Percentiles rank a stretch among this genome's conserved stretches.
These are phyloP conservation scores for Echinarachnius parma DNA, from an alignment of 53 echinoderm and acorn worm genomes.

Conservation along the genomic window DNA sequence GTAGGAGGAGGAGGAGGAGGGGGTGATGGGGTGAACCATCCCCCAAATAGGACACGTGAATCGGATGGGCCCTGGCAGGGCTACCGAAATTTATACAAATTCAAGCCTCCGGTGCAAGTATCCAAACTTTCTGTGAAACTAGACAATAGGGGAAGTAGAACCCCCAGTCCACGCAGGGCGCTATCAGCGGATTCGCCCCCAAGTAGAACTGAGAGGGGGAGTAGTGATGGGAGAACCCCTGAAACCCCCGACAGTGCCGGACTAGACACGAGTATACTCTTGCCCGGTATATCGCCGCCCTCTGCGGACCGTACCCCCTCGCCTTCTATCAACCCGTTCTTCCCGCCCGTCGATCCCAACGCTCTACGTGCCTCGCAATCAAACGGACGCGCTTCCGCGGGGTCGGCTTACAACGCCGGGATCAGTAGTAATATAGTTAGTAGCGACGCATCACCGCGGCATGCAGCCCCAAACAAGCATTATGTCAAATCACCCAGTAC, in stretches of 20 bases:
- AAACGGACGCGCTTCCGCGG: constrained; percentile 27
- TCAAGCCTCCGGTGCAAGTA: constrained; percentile 19
- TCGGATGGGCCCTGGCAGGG: constrained; percentile 8
- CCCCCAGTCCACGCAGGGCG: not conserved
- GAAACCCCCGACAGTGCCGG: constrained; percentile 35
- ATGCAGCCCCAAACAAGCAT: no score
- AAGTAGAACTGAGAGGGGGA: constrained; percentile 6
- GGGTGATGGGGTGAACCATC: not conserved
- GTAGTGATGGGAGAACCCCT: constrained; percentile 35
- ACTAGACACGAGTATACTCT: constrained; percentile 39
- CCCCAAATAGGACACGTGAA: constrained; percentile 14
- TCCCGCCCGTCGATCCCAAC: constrained; percentile 23
- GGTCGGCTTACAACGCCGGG: constrained; percentile 1
- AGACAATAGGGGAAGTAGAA: not conserved
- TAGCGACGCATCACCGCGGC: no score
- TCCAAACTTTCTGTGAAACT: constrained; percentile 34
- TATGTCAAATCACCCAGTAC: not conserved
- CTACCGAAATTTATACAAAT: constrained; percentile 19
- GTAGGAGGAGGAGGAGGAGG: no score
- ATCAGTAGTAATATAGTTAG: no score
- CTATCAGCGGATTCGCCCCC: constrained; percentile 12
- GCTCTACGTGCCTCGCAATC: constrained; percentile 46
- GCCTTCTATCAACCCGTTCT: constrained; percentile 36
- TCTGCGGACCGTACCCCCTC: constrained; percentile 27
- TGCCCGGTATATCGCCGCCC: constrained; percentile 34